Evolutionary conservation across 2,113 vertebrate genomes (phyloP), one percentile per base, ranked within the genome.

Genomic region (Sarotherodon lohbergeri): DNA sequence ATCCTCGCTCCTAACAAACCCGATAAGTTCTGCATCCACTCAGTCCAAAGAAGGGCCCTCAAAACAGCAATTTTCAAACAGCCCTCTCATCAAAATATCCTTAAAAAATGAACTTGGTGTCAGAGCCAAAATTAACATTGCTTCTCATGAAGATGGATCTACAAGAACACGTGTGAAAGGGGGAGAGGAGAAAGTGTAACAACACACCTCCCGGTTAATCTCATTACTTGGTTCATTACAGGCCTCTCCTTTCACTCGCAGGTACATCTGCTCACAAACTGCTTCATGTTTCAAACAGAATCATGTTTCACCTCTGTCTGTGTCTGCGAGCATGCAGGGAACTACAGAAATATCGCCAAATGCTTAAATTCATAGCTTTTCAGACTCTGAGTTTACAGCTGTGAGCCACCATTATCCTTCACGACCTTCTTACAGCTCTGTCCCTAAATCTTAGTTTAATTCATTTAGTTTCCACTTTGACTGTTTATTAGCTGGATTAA

Each of bases 121-220:
- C 14, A 39, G 34, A 17, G 50, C 29, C 5, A 56, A 43, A 41
- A 50, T 56, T 50, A 19, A 78, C 24, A 78, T 78, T 29, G 43
- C 24, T 76, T 48, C 71, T 76, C 43, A 50, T 50, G 16, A 78
- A 78, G 43, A 32, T 50, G 27, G 73, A 78, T 78, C n/a, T 52
- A 52, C 27, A 52, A 52, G 73, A 52, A 7, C 27, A 34, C 4
- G 73, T 50, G 10, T 41, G 16, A 68, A 68, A 32, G 6, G 61
- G 57, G 34, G 5, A 82, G 76, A 84, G 83, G 83, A 83, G 87
- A 86, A 84, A 82, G 87, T 86, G 89, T 90, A 91, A 94, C 85
- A 16, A 61, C 68, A 81, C 71, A 86, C 88, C 91, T 89, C 1
- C 1, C 6, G 82, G 84, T 88, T 85, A 8, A 73, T 89, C 86